Percentiles rank a stretch among this genome's conserved stretches.
Evolutionary conservation across 2,797 vertebrate species (phyloP).

Genomic region (Darevskia nairensis): DNA sequence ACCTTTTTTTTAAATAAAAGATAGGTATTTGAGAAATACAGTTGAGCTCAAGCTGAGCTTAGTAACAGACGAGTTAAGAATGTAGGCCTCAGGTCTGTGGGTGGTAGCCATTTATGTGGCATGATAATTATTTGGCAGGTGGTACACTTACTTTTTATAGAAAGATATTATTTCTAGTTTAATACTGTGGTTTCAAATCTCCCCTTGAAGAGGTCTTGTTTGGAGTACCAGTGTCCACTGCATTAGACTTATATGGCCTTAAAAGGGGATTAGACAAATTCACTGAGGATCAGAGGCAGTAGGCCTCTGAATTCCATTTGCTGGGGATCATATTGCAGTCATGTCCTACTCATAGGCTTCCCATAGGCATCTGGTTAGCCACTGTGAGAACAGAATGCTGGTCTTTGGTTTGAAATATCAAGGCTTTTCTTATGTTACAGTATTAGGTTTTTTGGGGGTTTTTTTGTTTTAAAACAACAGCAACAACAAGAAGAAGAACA

Average conservation of each 20-base stretch:
- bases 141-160: slow-evolving; percentile 60
- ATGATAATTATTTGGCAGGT: slow-evolving; percentile 41
- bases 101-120: slow-evolving; percentile 55
- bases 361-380: too few species aligned
- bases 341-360: too few species aligned
- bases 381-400: too few species aligned
- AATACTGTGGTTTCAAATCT: slow-evolving; percentile 67
- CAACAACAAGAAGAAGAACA: too few species aligned
- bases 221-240: slow-evolving; percentile 69
- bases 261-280: too few species aligned
- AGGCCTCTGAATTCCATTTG: too few species aligned
- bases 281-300: too few species aligned
- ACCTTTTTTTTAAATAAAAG: neutral
- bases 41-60: slow-evolving; percentile 56
- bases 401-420: too few species aligned
- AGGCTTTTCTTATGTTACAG: too few species aligned
- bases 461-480: too few species aligned
- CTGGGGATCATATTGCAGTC: too few species aligned
- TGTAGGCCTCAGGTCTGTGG: slow-evolving; percentile 54
- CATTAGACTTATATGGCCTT: slow-evolving; percentile 41
- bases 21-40: slow-evolving; percentile 50
- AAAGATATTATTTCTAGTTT: slow-evolving; percentile 66
- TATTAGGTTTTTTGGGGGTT: too few species aligned
- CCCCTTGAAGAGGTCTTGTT: slow-evolving; percentile 66
- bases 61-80: slow-evolving; percentile 43